Percentiles rank a stretch among this genome's conserved stretches.
phyloP scores from a whole-genome alignment of 2,113 vertebrate species.

The Eidolon helvum region DNA sequence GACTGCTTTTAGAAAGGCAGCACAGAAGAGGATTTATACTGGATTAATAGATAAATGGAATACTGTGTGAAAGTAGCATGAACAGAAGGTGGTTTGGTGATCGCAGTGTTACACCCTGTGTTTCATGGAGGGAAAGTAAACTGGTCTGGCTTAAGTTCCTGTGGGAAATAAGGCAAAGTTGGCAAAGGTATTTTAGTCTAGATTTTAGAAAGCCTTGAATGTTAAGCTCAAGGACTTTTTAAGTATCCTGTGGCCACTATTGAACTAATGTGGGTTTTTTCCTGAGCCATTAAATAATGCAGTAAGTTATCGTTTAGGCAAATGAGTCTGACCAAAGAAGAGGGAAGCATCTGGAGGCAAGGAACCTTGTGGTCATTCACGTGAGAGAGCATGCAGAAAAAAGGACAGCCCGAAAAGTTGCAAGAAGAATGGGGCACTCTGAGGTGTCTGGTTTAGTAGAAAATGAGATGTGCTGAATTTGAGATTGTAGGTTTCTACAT shows the following conservation, averaged over 20 bases:
- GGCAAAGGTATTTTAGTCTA: not conserved
- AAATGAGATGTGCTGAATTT: not conserved
- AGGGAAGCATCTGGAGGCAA: not conserved
- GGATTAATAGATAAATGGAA: not conserved
- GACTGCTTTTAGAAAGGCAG: not conserved
- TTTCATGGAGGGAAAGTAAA: not conserved
- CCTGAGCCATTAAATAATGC: not conserved
- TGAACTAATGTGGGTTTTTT: not conserved
- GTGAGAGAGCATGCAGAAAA: not conserved
- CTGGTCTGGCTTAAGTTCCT: not conserved
- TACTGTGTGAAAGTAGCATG: not conserved
- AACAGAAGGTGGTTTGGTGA: not conserved
- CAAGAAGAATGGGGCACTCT: too few relatives aligned
- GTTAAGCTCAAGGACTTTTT: not conserved
- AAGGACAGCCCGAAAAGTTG: not conserved
- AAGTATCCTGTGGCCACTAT: not conserved
- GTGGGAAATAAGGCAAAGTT: not conserved
- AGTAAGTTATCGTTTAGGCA: not conserved
- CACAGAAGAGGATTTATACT: not conserved
- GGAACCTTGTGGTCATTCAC: not conserved
- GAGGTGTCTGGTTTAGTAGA: not conserved
- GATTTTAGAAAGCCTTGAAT: not conserved
- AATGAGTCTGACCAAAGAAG: not conserved
- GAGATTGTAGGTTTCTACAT: not conserved
- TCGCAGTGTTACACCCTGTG: not conserved